phyloP scores from a whole-genome alignment of 2,113 vertebrate genomes.

The Eulemur rufifrons region DNA sequence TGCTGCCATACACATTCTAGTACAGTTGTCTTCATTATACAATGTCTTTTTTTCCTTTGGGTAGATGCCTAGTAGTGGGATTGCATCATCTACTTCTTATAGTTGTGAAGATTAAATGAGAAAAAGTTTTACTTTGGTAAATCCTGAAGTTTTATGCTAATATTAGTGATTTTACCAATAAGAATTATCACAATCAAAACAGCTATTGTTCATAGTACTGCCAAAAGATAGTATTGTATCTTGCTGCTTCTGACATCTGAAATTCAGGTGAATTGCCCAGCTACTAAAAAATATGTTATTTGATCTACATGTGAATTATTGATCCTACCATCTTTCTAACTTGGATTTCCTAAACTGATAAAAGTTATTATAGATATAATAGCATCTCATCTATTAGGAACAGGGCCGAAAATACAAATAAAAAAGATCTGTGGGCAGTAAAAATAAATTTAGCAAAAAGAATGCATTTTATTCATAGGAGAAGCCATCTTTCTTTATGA shows the following conservation, averaged over 20 bases:
- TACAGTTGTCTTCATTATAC: no score
- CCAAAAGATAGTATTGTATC: not conserved
- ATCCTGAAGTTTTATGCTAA: not conserved
- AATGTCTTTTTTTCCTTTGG: no score
- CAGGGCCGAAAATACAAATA: not conserved
- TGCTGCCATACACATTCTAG: no score
- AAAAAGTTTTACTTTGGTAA: not conserved
- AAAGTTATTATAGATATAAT: not conserved
- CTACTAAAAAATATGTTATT: not conserved
- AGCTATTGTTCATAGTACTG: not conserved
- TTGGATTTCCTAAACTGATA: not conserved
- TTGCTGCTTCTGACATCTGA: not conserved
- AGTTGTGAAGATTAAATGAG: not conserved
- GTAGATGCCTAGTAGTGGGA: no score
- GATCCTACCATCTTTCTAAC: not conserved
- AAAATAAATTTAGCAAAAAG: slow-evolving; percentile 14
- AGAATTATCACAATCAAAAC: not conserved
- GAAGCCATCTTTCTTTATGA: not conserved
- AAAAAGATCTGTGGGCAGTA: not conserved
- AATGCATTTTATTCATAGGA: not conserved
- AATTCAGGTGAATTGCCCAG: not conserved
- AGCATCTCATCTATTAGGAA: not conserved
- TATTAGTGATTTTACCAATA: not conserved
- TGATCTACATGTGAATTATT: not conserved
- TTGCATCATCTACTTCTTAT: not conserved